A percentile compares a stretch with the other conserved stretches of the same genome.
Evolutionary conservation across 2,888 invertebrate genomes (phyloP).

Genomic region (Eucriotettix oculatus): DNA sequence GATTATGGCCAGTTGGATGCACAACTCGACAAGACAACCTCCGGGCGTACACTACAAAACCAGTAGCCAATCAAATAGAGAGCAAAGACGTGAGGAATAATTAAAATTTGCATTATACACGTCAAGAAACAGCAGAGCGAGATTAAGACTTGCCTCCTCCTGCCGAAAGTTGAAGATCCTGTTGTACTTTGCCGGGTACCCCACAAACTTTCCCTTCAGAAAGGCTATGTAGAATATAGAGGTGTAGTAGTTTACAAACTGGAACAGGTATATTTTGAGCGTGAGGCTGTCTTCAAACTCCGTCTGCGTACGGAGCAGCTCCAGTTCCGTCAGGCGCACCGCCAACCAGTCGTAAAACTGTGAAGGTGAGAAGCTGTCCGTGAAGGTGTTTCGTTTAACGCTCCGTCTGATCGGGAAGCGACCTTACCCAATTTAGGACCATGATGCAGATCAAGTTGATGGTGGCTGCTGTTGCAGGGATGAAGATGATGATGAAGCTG

Average conservation of each 20-base stretch:
- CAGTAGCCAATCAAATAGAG: not conserved
- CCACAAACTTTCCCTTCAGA: conserved; percentile 60
- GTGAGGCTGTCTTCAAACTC: conserved; percentile 77
- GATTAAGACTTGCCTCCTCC: conserved; percentile 38
- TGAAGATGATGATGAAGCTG: conserved; percentile 43
- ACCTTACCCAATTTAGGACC: conserved; percentile 44
- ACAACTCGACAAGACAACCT: conserved; percentile 71
- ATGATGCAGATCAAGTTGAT: conserved; percentile 65
- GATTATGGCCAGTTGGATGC: conserved; percentile 70
- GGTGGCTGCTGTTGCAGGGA: conserved; percentile 57
- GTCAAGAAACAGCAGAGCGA: not conserved
- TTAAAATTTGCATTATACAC: not conserved
- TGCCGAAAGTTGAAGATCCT: conserved; percentile 50
- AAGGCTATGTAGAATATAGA: conserved; percentile 76
- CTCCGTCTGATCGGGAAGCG: not conserved
- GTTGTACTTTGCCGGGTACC: conserved; percentile 61
- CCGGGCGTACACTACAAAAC: conserved; percentile 55
- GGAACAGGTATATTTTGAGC: conserved; percentile 70
- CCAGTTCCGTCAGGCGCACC: conserved; percentile 51
- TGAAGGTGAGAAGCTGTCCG: conserved; percentile 4
- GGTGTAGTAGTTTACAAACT: conserved; percentile 80
- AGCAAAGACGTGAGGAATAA: not conserved
- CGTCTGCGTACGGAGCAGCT: conserved; percentile 62
- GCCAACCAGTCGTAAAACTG: conserved; percentile 43
- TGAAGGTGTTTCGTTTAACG: not conserved